phyloP scores from a whole-genome alignment of 1,140 invertebrate species.

The Meteorus sp. region DNA sequence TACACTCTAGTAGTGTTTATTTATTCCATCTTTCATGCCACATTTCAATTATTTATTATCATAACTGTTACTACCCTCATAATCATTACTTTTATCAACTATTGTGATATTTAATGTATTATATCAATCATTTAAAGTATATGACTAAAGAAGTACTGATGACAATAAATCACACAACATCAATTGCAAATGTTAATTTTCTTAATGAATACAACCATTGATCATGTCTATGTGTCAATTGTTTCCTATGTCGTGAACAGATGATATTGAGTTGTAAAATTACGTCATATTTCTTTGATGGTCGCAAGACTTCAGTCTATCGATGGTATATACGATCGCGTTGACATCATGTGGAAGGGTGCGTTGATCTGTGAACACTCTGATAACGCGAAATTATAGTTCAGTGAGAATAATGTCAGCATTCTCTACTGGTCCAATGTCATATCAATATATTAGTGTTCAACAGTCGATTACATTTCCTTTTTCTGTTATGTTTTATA shows the following conservation, averaged over 20 bases:
- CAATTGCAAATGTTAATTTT: no score
- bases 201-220: no score
- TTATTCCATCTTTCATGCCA: constrained; percentile 7
- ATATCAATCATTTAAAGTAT: no score
- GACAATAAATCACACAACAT: no score
- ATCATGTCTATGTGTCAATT: no score
- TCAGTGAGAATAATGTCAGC: constrained; percentile 19
- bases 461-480: no score
- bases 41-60: neutral
- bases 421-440: neutral
- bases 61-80: neutral
- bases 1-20: constrained; percentile 1
- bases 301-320: neutral
- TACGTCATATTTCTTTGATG: no score
- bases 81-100: neutral
- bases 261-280: no score
- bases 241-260: no score
- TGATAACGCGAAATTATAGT: constrained; percentile 53
- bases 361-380: constrained; percentile 50
- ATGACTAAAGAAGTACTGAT: no score
- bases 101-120: neutral
- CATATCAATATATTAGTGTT: neutral
- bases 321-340: neutral
- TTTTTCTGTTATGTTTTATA: no score
- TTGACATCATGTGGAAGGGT: constrained; percentile 19